Conservation (phyloP, 1,140 invertebrate genomes). For the Brachionus manjavacas region DNA sequence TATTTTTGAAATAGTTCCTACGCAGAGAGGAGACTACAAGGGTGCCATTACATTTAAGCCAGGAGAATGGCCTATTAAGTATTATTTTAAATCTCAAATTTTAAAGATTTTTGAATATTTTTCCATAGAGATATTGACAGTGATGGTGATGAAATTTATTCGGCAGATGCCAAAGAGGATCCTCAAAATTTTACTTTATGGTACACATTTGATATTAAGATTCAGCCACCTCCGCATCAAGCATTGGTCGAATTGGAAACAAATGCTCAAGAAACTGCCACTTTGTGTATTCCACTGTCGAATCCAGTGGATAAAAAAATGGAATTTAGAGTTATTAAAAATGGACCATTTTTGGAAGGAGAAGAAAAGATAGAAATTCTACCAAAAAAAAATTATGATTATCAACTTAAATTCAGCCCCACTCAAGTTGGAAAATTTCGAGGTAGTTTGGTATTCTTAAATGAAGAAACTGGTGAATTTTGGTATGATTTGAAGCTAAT, state of each 20-base stretch:
- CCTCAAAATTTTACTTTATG: constrained; percentile 54
- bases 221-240: constrained; percentile 52
- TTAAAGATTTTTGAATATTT: not conserved
- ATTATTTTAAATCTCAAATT: not conserved
- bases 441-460: constrained; percentile 54
- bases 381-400: constrained; percentile 50
- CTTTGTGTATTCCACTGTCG: constrained; percentile 8
- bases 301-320: constrained; percentile 36
- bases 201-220: constrained; percentile 53
- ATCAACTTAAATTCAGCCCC: constrained; percentile 52
- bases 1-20: constrained; percentile 48
- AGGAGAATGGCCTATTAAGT: constrained; percentile 50
- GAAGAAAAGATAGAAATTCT: constrained; percentile 47
- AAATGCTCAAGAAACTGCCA: not conserved
- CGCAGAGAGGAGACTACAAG: constrained; percentile 50
- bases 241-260: constrained; percentile 47
- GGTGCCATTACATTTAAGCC: constrained; percentile 54
- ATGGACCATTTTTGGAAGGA: constrained; percentile 44
- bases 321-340: constrained; percentile 2
- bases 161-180: constrained; percentile 47
- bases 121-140: constrained; percentile 54
- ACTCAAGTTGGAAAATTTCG: constrained; percentile 48
- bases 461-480: constrained; percentile 54
- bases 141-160: constrained; percentile 55
- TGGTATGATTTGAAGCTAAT: constrained; percentile 54